Evolutionary conservation across 1,140 invertebrate species (phyloP), one percentile per base, ranked within the genome.

Genomic region (Cydia amplana): DNA sequence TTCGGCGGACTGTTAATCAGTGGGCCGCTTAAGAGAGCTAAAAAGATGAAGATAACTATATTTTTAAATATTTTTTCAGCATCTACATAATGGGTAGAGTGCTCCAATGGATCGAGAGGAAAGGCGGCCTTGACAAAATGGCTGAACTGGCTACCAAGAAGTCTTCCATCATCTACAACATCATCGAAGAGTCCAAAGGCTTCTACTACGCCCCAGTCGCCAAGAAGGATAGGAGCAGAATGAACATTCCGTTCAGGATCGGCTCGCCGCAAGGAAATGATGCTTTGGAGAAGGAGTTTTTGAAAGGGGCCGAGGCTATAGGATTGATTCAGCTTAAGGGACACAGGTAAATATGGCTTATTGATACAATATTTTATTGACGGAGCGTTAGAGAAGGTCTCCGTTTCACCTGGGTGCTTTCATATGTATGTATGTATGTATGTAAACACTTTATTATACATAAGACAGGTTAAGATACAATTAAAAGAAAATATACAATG

Each of bases 191-290:
- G 36, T 99, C 98, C 0, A 95, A 97, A 77, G 97, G 96, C 1
- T 99, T 99, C 91, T 99, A 99, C 86, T 93, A 92, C 72, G 97
- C 96, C 83, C 96, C 96, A 0, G 94, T 98, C 0, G 94, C 95
- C 16, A 83, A 91, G 74, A 92, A 94, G 73, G 94, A 93, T 14
- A 94, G 96, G 3, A 97, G 96, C 82, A 95, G 96, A 49, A 98
- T 99, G 95, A 99, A 99, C 87, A 94, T 99, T 20, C 97, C 98
- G 1, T 99, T 99, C 90, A 95, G 97, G 82, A 96, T 99, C 84
- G 95, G 95, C 32, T 86, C 85, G 1, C 79, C 83, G 0, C 93
- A 94, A 51, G 96, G 96, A 14, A 93, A 97, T 79, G 97, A 98
- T 74, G 93, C 94, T 1, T 88, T 99, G 32, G 98, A 99, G 89